Conservation (phyloP, 2,888 invertebrate genomes). For the Cheilosia pagana region DNA sequence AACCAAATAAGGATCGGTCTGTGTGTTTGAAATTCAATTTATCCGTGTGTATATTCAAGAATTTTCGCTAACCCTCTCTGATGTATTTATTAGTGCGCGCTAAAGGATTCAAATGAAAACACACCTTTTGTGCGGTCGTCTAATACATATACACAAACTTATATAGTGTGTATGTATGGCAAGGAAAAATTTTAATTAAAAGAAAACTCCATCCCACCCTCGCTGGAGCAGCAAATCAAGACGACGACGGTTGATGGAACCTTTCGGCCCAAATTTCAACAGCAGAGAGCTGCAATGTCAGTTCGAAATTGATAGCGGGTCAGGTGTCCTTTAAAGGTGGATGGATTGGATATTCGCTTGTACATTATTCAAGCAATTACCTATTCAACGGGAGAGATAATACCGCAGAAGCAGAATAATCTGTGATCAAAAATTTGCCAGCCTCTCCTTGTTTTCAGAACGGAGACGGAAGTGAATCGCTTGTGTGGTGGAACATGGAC, state of each 20-base stretch:
- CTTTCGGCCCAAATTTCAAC: conserved; percentile 12
- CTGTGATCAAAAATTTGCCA: conserved; percentile 20
- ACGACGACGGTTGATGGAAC: conserved; percentile 5
- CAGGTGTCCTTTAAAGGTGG: not conserved
- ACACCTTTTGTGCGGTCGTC: not conserved
- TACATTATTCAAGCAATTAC: conserved; percentile 51
- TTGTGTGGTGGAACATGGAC: conserved; percentile 49
- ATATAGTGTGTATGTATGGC: not conserved
- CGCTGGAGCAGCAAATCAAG: not conserved
- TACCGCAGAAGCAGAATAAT: conserved; percentile 30
- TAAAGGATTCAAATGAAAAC: conserved; percentile 5
- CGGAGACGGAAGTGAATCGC: conserved; percentile 42
- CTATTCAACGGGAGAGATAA: conserved; percentile 10
- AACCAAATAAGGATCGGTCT: conserved; percentile 26
- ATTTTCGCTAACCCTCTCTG: conserved; percentile 3
- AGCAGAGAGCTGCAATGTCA: not conserved
- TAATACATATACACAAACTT: not conserved
- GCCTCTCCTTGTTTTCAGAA: conserved; percentile 4
- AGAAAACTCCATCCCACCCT: not conserved
- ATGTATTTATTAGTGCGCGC: conserved; percentile 21
- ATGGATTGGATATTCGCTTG: conserved; percentile 4
- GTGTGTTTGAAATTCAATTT: conserved; percentile 31
- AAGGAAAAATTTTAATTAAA: conserved; percentile 36
- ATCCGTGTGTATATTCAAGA: not conserved
- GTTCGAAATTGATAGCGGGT: conserved; percentile 9